Evolutionary conservation across 2,888 invertebrate genomes (phyloP).

Genomic region (Craniophora ligustri): DNA sequence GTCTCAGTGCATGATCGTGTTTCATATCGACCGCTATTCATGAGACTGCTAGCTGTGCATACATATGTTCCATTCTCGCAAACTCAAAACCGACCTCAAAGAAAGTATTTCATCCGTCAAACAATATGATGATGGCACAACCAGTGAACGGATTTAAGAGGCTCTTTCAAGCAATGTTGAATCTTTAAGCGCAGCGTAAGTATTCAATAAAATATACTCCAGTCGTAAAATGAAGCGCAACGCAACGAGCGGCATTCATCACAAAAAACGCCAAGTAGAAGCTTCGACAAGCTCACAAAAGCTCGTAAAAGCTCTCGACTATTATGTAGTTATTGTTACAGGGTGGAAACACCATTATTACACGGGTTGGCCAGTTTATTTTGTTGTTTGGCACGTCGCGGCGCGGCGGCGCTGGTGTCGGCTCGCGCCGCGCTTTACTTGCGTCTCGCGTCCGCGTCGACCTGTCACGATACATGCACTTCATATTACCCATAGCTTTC

Average conservation of each 20-base stretch:
- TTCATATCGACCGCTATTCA: conserved; percentile 52
- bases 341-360: conserved; percentile 89
- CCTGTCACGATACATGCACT: conserved; percentile 37
- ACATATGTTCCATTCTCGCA: conserved; percentile 10
- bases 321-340: conserved; percentile 89
- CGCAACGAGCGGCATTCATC: conserved; percentile 76
- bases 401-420: conserved; percentile 62
- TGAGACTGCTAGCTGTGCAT: conserved; percentile 25
- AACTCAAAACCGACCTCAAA: conserved; percentile 41
- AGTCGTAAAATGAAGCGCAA: conserved; percentile 74
- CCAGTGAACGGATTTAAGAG: conserved; percentile 70
- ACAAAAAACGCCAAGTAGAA: conserved; percentile 85
- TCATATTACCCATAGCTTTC: conserved; percentile 24
- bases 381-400: conserved; percentile 81
- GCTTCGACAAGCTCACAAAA: conserved; percentile 87
- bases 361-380: conserved; percentile 80
- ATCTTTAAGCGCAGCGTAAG: conserved; percentile 72
- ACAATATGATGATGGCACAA: conserved; percentile 71
- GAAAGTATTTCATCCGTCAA: conserved; percentile 68
- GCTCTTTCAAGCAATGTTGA: conserved; percentile 65
- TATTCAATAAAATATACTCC: conserved; percentile 84
- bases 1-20: conserved; percentile 60
- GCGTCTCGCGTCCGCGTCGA: conserved; percentile 23
- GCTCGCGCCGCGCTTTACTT: conserved; percentile 27
- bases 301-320: conserved; percentile 88